Evolutionary conservation across 2,888 invertebrate genomes (phyloP).

Genomic region (Leptinotarsa juncta): DNA sequence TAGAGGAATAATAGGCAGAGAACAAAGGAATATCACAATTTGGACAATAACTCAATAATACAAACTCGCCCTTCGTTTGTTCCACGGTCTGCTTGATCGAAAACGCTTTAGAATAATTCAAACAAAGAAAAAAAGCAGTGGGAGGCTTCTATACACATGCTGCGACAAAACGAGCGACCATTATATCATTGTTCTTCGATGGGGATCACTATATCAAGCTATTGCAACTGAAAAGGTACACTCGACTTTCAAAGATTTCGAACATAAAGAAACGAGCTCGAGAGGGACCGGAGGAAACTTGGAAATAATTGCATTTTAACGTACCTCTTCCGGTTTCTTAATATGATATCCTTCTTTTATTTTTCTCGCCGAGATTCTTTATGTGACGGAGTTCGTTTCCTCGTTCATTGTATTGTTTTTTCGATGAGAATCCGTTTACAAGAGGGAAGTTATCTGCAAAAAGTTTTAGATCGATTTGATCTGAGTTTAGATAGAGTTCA

Average conservation of each 20-base stretch:
- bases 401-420: slow-evolving; percentile 42
- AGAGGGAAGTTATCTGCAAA: slow-evolving; percentile 22
- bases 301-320: slow-evolving; percentile 63
- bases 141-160: slow-evolving; percentile 62
- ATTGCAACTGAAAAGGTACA: slow-evolving; percentile 64
- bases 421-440: slow-evolving; percentile 24
- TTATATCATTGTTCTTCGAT: slow-evolving; percentile 62
- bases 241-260: slow-evolving; percentile 62
- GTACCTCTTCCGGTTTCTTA: slow-evolving; percentile 61
- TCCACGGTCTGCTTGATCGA: slow-evolving; percentile 52
- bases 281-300: slow-evolving; percentile 59
- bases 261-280: slow-evolving; percentile 57
- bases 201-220: slow-evolving; percentile 62
- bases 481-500: not conserved
- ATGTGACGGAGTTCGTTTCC: slow-evolving; percentile 34
- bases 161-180: slow-evolving; percentile 60
- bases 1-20: slow-evolving; percentile 58
- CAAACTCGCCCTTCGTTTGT: slow-evolving; percentile 53
- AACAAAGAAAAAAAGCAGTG: slow-evolving; percentile 62
- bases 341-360: slow-evolving; percentile 58
- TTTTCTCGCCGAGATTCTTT: slow-evolving; percentile 42
- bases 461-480: slow-evolving; percentile 19
- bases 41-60: slow-evolving; percentile 47
- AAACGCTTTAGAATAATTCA: slow-evolving; percentile 61
- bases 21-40: slow-evolving; percentile 61